Base-by-base conservation (phyloP, 2,888 invertebrate genomes). In the Tetranychus piercei region DNA sequence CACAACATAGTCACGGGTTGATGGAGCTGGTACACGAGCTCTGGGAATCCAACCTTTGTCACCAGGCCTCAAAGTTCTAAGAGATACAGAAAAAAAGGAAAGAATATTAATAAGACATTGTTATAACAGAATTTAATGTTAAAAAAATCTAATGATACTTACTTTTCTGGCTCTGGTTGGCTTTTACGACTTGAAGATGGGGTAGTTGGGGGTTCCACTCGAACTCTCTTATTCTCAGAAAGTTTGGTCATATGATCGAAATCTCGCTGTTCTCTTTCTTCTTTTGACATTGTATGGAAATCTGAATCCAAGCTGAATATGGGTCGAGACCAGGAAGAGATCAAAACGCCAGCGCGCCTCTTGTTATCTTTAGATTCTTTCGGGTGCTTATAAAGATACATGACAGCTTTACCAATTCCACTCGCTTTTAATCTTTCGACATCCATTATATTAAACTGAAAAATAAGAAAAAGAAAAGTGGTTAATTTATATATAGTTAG, bases 331-430 rank as follows among this genome's bases (percentile, higher is more conserved):
- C 99, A 99, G 84, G 95, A 94, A 77, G 92, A 94, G 79, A 97
- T 96, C 78, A 97, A 86, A 78, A 90, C 88, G 1, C 94, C 93
- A 77, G 95, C 94, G 74, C 89, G 86, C 81, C 91, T 90, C 81
- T 90, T 89, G 84, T 97, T 97, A 76, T 88, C 87, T 83, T 94
- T 94, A 0, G 92, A 91, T 85, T 99, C 99, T 82, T 90, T 91
- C 0, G 99, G 97, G 83, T 99, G 97, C 83, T 99, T 99, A 84
- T 94, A 97, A 74, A 99, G 86, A 84, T 97, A 96, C 99, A 99
- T 99, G 1, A 99, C 93, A 69, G 99, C 97, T 84, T 77, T 75
- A 22, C 79, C 79, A 74, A 79, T 77, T 22, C 79, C 78, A 76
- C 79, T 79, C 7, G 77, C 75, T 75, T 79, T 79, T 7, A 79